These are phyloP conservation scores for Sarcophaga caerulescens DNA, from an alignment of 2,888 invertebrate genomes.

Conservation along the genomic window DNA sequence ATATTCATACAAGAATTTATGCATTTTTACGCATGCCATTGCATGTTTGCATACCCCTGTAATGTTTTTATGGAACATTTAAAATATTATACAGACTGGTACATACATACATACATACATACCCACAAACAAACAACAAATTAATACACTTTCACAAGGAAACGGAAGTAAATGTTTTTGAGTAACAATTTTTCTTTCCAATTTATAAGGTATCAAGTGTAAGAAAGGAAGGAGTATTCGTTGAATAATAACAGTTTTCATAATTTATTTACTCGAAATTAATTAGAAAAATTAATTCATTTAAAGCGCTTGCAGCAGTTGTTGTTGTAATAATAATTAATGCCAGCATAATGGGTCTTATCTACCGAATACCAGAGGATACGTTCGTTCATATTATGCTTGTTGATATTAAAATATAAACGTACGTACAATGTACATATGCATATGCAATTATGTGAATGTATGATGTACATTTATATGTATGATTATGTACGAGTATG, in stretches of 20 bases:
- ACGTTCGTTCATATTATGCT: neutral
- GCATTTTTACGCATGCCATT: neutral
- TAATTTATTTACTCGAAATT: neutral
- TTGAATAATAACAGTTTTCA: neutral
- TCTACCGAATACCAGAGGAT: constrained; percentile 32
- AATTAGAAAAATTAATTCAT: constrained; percentile 23
- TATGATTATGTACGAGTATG: constrained; percentile 2
- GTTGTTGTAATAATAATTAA: constrained; percentile 44
- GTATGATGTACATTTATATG: neutral
- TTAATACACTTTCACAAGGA: neutral
- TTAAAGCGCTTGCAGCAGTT: neutral
- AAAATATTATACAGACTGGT: neutral
- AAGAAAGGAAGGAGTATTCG: neutral
- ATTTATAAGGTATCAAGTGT: no score
- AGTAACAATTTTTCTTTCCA: neutral
- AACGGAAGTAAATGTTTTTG: neutral
- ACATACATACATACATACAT: neutral
- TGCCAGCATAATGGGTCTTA: constrained; percentile 39
- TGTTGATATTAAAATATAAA: neutral
- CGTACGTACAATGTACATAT: neutral
- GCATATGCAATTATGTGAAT: neutral
- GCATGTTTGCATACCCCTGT: neutral
- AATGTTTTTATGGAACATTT: neutral
- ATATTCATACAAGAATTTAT: neutral
- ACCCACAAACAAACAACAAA: neutral